Conservation (phyloP, 2,797 vertebrate species). For the Harpagifer antarcticus region DNA sequence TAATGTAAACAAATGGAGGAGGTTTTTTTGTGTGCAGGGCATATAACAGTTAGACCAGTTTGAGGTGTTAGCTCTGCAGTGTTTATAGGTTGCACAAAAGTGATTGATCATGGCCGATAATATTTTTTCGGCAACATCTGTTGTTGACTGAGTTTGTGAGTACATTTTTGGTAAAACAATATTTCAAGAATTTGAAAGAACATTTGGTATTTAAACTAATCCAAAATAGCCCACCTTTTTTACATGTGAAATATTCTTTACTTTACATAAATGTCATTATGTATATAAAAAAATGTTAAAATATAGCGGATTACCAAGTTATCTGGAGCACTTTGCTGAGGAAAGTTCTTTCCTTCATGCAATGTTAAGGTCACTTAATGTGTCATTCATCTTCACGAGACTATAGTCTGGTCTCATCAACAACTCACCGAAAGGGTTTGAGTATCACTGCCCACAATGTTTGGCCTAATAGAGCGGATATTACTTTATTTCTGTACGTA, state of each 20-base stretch:
- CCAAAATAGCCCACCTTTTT: background rate
- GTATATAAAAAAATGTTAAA: background rate
- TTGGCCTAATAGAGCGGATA: background rate
- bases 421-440: slow-evolving; percentile 24
- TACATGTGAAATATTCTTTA: background rate
- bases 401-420: background rate
- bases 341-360: background rate
- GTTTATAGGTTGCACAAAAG: background rate
- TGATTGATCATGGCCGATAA: background rate
- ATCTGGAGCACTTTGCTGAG: background rate
- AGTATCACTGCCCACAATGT: slow-evolving; percentile 7
- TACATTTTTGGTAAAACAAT: background rate
- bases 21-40: slow-evolving; percentile 5
- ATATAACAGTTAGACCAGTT: background rate
- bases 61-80: background rate
- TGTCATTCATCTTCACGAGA: background rate
- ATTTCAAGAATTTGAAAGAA: background rate
- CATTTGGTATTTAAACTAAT: background rate
- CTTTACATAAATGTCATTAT: background rate
- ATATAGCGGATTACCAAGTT: background rate
- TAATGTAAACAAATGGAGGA: background rate
- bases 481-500: background rate
- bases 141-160: background rate
- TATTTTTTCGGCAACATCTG: background rate
- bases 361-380: background rate